Base-by-base conservation (phyloP, 1,140 invertebrate species). In the Melanaphis sacchari region DNA sequence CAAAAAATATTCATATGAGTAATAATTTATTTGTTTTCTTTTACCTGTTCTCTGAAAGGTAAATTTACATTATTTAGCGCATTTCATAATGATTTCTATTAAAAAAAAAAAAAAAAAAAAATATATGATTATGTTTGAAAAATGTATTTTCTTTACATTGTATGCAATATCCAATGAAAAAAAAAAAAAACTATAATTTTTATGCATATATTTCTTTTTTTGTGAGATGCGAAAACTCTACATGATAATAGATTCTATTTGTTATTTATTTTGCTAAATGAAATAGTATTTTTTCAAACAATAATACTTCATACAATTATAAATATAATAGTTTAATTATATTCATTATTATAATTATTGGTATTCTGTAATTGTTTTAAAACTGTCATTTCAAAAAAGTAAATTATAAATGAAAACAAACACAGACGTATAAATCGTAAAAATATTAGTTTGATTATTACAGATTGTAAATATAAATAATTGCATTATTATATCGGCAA, bases 31-130 rank as follows among this genome's bases (percentile, higher is more conserved):
- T 76, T 76, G 59, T 76, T n/a, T 76, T 76, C 59, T 5, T n/a
- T 76, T 31, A n/a, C n/a, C 59, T 76, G 59, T 76, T 76, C 59
- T 76, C 15, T 76, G n/a, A 36, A n/a, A 76, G 59, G 59, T n/a
- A n/a, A 76, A 76, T n/a, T 5, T 76, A 76, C 59, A 76, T 76
- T 76, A 76, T 76, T 76, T 76, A 76, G 59, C n/a, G 15, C 31
- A n/a, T n/a, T 76, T 66, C 36, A 76, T n/a, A 76, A 76, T n/a
- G 31, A 76, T n/a, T 76, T 21, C 59, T n/a, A n/a, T 18, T n/a
- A 76, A 76, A 76, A 54, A 54, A 76, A 76, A n/a, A 76, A 76
- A 76, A 76, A 76, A n/a, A 76, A 76, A 21, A 66, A 76, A n/a
- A 76, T 76, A n/a, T 15, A 76, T 76, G 15, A n/a, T n/a, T 76